A percentile compares a stretch with the other conserved stretches of the same genome.
Conservation (phyloP, 2,113 vertebrate genomes). For the Pygoscelis antarcticus region DNA sequence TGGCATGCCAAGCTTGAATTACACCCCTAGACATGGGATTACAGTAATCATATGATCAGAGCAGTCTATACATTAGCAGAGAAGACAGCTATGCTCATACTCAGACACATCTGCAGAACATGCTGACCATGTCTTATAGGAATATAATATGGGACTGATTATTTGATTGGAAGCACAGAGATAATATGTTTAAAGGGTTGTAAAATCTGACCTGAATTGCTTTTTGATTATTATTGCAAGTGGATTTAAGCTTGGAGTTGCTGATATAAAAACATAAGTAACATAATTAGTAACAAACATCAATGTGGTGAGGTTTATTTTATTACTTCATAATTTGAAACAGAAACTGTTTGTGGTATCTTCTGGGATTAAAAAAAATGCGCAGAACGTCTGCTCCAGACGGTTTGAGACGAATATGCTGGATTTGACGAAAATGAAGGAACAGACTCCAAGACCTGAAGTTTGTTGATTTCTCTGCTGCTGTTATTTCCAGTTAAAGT, state of each 20-base stretch:
- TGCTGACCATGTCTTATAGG: not conserved
- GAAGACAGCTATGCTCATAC: not conserved
- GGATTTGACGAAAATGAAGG: not conserved
- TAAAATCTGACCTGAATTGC: slow-evolving; percentile 29
- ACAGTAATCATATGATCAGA: not conserved
- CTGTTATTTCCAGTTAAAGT: slow-evolving; percentile 56
- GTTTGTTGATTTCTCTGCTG: slow-evolving; percentile 60
- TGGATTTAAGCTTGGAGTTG: slow-evolving; percentile 13
- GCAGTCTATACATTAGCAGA: not conserved
- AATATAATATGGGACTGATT: not conserved
- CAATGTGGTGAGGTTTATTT: not conserved
- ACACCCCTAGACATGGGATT: not conserved
- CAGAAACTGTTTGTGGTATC: slow-evolving; percentile 37
- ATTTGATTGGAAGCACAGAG: slow-evolving; percentile 6
- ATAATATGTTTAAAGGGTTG: slow-evolving; percentile 15
- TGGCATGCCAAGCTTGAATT: not conserved
- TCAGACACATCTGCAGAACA: slow-evolving; percentile 21
- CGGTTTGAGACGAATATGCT: not conserved
- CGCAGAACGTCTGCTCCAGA: slow-evolving; percentile 7
- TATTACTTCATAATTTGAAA: slow-evolving; percentile 39
- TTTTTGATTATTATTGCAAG: not conserved
- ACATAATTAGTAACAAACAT: slow-evolving; percentile 42
- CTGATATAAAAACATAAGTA: slow-evolving; percentile 19
- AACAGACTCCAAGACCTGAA: slow-evolving; percentile 31
- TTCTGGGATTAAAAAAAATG: not conserved